phyloP scores from a whole-genome alignment of 92 coral and sea anemone species.

The Meandrina meandrites region DNA sequence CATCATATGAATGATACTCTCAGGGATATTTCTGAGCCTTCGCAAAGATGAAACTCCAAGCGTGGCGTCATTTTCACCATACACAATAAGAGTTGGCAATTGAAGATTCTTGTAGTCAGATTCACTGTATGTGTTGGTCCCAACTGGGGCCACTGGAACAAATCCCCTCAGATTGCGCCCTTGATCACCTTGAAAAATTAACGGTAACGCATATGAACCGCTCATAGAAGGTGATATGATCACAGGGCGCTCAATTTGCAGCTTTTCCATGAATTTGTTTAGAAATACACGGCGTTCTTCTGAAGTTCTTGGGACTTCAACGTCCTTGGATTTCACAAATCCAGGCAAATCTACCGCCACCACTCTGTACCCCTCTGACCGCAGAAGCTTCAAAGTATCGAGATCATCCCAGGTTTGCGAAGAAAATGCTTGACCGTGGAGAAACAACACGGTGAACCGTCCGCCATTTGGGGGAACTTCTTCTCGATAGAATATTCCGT shows the following conservation, averaged over 20 bases:
- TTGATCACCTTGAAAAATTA: slow-evolving; percentile 56
- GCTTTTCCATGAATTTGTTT: slow-evolving; percentile 47
- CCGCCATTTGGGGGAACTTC: slow-evolving; percentile 8
- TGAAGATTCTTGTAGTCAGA: slow-evolving; percentile 58
- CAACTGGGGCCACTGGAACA: slow-evolving; percentile 81
- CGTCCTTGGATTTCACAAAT: slow-evolving; percentile 63
- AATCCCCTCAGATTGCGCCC: slow-evolving; percentile 68
- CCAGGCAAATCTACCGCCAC: slow-evolving; percentile 85
- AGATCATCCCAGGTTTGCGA: slow-evolving; percentile 83
- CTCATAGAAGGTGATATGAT: slow-evolving; percentile 88
- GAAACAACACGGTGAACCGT: slow-evolving; percentile 61
- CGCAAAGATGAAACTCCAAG: slow-evolving; percentile 62
- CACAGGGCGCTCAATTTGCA: slow-evolving; percentile 56
- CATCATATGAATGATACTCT: slow-evolving; percentile 56
- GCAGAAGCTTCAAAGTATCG: slow-evolving; percentile 72
- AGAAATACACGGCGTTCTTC: slow-evolving; percentile 63
- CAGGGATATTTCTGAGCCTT: slow-evolving; percentile 71
- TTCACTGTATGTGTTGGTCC: slow-evolving; percentile 57
- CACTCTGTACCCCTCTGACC: slow-evolving; percentile 68
- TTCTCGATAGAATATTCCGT: slow-evolving; percentile 30
- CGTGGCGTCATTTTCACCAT: slow-evolving; percentile 71
- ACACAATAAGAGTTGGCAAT: slow-evolving; percentile 67
- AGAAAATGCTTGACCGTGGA: slow-evolving; percentile 80
- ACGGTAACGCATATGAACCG: slow-evolving; percentile 82
- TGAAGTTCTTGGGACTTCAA: slow-evolving; percentile 40